Conservation (phyloP, 2,797 vertebrate species). For the Hippopotamyrus pictus region DNA sequence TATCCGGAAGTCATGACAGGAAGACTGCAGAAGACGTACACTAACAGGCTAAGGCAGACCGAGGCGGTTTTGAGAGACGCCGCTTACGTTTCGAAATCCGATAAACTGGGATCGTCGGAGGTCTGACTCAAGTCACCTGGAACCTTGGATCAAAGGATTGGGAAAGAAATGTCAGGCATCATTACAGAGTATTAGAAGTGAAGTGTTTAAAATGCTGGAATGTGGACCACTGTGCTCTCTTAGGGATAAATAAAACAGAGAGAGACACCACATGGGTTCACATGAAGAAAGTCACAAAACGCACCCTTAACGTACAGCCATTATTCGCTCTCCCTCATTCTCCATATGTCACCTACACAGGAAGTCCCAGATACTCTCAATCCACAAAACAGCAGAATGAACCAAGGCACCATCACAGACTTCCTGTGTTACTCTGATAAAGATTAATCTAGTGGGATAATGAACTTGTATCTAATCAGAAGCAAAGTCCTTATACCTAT, state of each 20-base stretch:
- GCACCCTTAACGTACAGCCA: neutral
- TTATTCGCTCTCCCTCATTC: neutral
- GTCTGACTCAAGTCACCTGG: conserved; percentile 96
- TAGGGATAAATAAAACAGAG: neutral
- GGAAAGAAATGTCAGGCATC: neutral
- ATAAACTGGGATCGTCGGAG: conserved; percentile 93
- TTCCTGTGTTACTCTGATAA: conserved; percentile 1
- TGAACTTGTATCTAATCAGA: conserved; percentile 3
- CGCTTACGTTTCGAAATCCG: conserved; percentile 97
- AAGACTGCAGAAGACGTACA: neutral
- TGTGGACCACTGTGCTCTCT: neutral
- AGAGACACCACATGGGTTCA: neutral
- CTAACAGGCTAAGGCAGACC: neutral
- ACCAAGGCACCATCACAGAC: neutral
- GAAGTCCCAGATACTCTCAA: neutral
- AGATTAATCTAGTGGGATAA: conserved; percentile 12
- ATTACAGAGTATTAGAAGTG: neutral
- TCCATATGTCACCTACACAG: conserved; percentile 10
- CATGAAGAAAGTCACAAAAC: neutral
- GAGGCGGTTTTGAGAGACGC: neutral
- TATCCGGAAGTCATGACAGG: neutral
- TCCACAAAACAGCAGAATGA: neutral
- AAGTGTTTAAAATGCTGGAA: neutral
- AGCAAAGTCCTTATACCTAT: conserved; percentile 4
- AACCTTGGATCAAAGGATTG: conserved; percentile 60